Evolutionary conservation across 2,797 vertebrate species (phyloP).

Genomic region (Pipistrellus pipistrellus): DNA sequence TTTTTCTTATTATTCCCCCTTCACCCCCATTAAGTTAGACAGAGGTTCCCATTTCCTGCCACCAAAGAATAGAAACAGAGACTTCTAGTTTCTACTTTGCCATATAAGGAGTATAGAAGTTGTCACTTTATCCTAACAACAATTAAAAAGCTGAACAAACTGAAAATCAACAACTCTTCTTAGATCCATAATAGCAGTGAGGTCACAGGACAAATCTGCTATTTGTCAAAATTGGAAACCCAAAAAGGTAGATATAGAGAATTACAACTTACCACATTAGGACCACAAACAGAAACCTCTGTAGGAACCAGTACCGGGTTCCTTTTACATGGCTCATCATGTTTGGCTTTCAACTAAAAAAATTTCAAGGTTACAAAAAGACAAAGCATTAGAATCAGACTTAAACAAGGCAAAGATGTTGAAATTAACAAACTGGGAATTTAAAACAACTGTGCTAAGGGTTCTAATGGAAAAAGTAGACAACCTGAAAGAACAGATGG

Average conservation of each 20-base stretch:
- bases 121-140: neutral
- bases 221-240: neutral
- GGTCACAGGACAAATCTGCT: neutral
- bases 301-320: neutral
- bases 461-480: too few species aligned
- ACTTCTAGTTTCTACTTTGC: neutral
- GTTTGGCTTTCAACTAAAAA: conserved; percentile 40
- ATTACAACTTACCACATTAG: neutral
- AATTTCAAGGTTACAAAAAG: neutral
- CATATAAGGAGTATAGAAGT: neutral
- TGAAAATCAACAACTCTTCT: neutral
- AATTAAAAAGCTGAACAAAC: neutral
- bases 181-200: neutral
- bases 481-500: too few species aligned
- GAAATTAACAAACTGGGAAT: neutral
- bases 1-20: neutral
- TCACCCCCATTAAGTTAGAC: neutral
- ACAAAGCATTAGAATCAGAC: conserved; percentile 10
- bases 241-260: neutral
- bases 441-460: too few species aligned
- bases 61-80: neutral
- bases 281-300: neutral
- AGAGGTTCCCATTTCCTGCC: neutral
- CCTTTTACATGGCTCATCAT: neutral
- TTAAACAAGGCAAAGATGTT: neutral